Evolutionary conservation across 2,888 invertebrate species (phyloP).

Genomic region (Notocelia uddmanniana): DNA sequence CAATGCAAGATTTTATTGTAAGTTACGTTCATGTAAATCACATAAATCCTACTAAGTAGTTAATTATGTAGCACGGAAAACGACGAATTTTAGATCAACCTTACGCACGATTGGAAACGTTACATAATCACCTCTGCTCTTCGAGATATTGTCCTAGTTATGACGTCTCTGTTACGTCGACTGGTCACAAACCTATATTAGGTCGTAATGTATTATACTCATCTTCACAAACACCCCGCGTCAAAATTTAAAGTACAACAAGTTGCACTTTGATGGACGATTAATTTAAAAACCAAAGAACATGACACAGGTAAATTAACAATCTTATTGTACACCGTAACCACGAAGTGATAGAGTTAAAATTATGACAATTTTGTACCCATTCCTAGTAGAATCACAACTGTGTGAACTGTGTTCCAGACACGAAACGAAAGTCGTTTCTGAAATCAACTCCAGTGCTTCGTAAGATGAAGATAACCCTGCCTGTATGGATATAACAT

Average conservation of each 20-base stretch:
- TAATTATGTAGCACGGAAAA: too few relatives aligned
- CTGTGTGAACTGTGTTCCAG: not conserved
- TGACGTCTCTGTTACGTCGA: too few relatives aligned
- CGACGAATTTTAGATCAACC: too few relatives aligned
- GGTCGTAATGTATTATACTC: slow-evolving; percentile 43
- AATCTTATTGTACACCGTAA: not conserved
- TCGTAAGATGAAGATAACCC: slow-evolving; percentile 16
- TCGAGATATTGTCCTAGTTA: too few relatives aligned
- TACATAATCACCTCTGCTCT: too few relatives aligned
- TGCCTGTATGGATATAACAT: slow-evolving; percentile 20
- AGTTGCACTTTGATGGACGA: slow-evolving; percentile 44
- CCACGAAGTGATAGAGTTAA: too few relatives aligned
- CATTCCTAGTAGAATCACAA: not conserved
- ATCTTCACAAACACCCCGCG: slow-evolving; percentile 52
- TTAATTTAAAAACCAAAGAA: not conserved
- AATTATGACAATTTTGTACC: too few relatives aligned
- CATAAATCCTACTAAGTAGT: too few relatives aligned
- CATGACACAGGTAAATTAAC: not conserved
- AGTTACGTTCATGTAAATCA: too few relatives aligned
- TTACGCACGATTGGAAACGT: too few relatives aligned
- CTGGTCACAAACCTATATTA: not conserved
- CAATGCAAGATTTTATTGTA: too few relatives aligned
- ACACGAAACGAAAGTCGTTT: slow-evolving; percentile 2
- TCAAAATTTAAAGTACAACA: slow-evolving; percentile 53
- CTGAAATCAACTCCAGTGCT: not conserved